Percentiles rank a stretch among this genome's conserved stretches.
Conservation (phyloP, 2,888 invertebrate genomes). For the Dysmachus trigonus region DNA sequence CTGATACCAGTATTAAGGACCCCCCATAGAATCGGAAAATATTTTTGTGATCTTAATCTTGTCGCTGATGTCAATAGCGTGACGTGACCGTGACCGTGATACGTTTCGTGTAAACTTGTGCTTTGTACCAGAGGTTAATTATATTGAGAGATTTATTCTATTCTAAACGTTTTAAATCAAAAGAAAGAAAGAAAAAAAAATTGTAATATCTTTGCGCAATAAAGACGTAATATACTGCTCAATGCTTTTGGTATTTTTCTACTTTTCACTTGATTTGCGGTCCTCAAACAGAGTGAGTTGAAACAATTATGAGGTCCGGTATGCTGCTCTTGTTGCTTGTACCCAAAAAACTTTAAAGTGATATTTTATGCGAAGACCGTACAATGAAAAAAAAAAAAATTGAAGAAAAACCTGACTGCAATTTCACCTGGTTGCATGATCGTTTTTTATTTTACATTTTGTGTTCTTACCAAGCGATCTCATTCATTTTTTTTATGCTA, state of each 20-base stretch:
- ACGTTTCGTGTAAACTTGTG: constrained; percentile 3
- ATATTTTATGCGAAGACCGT: background rate
- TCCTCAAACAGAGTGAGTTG: background rate
- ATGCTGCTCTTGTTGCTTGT: background rate
- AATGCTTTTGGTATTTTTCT: background rate
- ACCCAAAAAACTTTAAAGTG: background rate
- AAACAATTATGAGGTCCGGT: background rate
- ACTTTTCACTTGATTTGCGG: background rate
- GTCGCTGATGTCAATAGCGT: background rate
- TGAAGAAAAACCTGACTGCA: background rate
- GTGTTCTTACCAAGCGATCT: background rate
- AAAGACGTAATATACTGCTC: constrained; percentile 5
- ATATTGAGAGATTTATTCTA: constrained; percentile 11
- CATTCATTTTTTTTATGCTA: background rate
- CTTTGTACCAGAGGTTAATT: constrained; percentile 29
- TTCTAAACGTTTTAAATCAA: constrained; percentile 12
- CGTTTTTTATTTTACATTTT: background rate
- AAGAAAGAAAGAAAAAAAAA: background rate
- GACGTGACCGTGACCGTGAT: constrained; percentile 13
- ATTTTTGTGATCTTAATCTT: constrained; percentile 27
- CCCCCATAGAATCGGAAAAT: background rate
- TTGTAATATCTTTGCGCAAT: constrained; percentile 28
- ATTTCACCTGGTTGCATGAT: background rate
- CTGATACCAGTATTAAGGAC: constrained; percentile 42
- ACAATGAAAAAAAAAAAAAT: background rate